These are phyloP conservation scores for Neodiprion pinetum DNA, from an alignment of 1,140 invertebrate species.

Conservation along the genomic window DNA sequence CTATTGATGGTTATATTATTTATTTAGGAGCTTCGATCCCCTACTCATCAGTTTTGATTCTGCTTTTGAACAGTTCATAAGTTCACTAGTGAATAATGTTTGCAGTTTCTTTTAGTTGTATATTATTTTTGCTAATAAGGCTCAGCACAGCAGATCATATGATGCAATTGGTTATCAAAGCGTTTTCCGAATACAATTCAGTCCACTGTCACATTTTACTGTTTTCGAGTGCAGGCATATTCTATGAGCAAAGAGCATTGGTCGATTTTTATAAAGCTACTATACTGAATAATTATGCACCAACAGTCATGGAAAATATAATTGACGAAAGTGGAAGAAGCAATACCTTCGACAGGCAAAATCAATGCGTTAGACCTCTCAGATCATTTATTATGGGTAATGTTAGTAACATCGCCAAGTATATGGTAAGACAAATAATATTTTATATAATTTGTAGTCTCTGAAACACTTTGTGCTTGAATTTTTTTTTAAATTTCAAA, in stretches of 20 bases:
- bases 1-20: not conserved
- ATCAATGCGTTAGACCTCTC: not conserved
- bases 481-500: too few species aligned
- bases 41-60: not conserved
- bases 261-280: not conserved
- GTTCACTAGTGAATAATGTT: not conserved
- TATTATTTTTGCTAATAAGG: conserved; percentile 6
- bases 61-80: not conserved
- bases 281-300: not conserved
- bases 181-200: not conserved
- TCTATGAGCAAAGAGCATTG: conserved; percentile 2
- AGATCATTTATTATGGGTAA: not conserved
- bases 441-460: too few species aligned
- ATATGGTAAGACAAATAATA: not conserved
- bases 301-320: not conserved
- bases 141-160: not conserved
- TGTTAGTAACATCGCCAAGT: not conserved
- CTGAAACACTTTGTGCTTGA: too few species aligned
- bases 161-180: not conserved
- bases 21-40: not conserved
- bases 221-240: not conserved
- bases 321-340: not conserved
- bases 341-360: not conserved
- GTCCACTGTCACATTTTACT: not conserved
- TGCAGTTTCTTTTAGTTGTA: not conserved